Percentiles rank a stretch among this genome's conserved stretches.
phyloP scores from a whole-genome alignment of 64 coral and sea anemone species.

The Porites australiensis region DNA sequence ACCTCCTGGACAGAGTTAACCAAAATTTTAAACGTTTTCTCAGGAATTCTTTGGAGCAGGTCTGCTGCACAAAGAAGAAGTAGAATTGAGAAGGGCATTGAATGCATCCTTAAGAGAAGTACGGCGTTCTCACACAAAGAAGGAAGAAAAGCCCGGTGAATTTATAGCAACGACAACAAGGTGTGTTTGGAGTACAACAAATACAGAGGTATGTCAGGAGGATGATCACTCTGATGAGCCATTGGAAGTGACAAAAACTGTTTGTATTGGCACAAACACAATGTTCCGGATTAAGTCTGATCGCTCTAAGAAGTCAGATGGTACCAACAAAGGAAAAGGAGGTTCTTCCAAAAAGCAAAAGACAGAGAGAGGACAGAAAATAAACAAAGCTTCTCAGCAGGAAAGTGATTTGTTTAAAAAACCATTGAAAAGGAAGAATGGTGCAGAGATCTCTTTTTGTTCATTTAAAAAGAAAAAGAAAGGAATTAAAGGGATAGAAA shows the following conservation, averaged over 20 bases:
- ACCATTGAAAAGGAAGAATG: background rate
- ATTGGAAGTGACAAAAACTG: background rate
- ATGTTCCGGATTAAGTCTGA: background rate
- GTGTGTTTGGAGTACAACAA: background rate
- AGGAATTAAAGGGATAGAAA: background rate
- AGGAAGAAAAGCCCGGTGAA: background rate
- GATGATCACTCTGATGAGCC: background rate
- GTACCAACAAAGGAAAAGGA: background rate
- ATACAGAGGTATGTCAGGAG: too few species aligned
- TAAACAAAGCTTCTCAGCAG: too few species aligned
- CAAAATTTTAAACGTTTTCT: background rate
- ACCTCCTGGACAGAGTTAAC: background rate
- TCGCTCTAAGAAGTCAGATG: background rate
- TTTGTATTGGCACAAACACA: conserved; percentile 30
- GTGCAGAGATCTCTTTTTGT: background rate
- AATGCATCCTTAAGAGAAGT: conserved; percentile 78
- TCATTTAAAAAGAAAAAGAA: background rate
- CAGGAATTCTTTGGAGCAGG: conserved; percentile 82
- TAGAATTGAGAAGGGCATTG: conserved; percentile 86
- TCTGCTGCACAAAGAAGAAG: conserved; percentile 94
- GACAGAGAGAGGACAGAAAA: background rate
- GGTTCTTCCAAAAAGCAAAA: background rate
- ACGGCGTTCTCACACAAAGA: background rate
- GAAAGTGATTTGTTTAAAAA: background rate
- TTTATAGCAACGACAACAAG: background rate